Percentiles rank a stretch among this genome's conserved stretches.
These are phyloP conservation scores for Dasyornis broadbenti DNA, from an alignment of 2,113 vertebrate species.

Conservation along the genomic window DNA sequence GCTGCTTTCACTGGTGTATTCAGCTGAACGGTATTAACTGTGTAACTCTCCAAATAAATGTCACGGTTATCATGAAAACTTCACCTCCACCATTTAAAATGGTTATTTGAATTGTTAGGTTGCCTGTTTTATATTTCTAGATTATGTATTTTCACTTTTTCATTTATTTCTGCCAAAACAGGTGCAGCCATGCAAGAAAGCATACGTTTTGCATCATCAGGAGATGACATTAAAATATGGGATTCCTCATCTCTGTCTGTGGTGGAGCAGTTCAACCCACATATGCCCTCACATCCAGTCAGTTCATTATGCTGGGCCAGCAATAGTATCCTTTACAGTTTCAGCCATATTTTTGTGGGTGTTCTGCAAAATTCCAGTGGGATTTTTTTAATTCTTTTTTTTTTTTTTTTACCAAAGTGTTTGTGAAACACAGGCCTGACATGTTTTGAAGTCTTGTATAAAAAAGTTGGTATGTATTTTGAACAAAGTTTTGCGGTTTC, in stretches of 20 bases:
- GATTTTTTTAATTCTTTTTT: too few relatives aligned
- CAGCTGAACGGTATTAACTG: not conserved
- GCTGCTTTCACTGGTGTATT: not conserved
- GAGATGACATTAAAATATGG: constrained; percentile 96
- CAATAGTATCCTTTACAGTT: constrained; percentile 90
- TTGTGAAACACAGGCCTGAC: not conserved
- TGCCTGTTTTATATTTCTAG: not conserved
- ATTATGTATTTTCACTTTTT: not conserved
- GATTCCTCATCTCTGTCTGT: constrained; percentile 83
- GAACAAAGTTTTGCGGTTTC: not conserved
- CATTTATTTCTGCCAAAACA: not conserved
- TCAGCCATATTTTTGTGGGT: not conserved
- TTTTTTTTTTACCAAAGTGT: not conserved
- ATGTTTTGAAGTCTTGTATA: not conserved
- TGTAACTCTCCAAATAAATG: not conserved
- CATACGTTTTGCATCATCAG: constrained; percentile 85
- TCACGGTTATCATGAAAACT: accelerated
- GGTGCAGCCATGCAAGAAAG: constrained; percentile 87
- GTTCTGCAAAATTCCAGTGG: not conserved
- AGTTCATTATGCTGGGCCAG: constrained; percentile 89
- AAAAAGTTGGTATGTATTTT: not conserved
- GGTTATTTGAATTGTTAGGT: not conserved
- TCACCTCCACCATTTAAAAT: accelerated
- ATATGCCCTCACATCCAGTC: constrained; percentile 77
- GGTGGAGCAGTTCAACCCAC: constrained; percentile 93